Conservation (phyloP, 2,888 invertebrate genomes). For the Auanema sp. region DNA sequence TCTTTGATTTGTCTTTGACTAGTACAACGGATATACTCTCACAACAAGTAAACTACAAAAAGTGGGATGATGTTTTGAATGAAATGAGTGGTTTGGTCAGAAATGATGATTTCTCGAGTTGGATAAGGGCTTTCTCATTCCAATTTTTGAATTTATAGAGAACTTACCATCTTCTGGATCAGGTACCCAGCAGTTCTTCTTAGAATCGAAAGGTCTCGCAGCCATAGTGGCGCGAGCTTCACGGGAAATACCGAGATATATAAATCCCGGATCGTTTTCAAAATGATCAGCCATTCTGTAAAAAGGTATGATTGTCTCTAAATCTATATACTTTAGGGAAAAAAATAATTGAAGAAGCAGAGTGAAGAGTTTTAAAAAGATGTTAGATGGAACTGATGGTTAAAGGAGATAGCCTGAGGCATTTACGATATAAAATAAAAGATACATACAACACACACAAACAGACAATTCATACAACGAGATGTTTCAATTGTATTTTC, state of each 20-base stretch:
- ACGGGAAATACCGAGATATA: slow-evolving; percentile 48
- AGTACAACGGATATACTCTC: no score
- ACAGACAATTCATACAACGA: no score
- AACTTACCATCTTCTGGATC: slow-evolving; percentile 83
- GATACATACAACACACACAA: neutral
- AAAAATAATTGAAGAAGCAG: neutral
- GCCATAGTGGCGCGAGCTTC: slow-evolving; percentile 48
- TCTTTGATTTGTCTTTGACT: no score
- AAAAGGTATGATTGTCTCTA: neutral
- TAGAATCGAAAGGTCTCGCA: slow-evolving; percentile 76
- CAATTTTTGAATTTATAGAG: no score
- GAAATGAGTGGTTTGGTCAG: no score
- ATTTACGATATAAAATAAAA: neutral
- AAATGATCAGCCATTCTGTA: slow-evolving; percentile 30
- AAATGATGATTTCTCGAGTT: no score
- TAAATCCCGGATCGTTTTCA: slow-evolving; percentile 59
- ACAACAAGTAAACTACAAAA: no score
- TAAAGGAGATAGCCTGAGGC: neutral
- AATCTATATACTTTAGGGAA: neutral
- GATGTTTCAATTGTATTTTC: no score
- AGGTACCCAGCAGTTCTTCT: slow-evolving; percentile 99
- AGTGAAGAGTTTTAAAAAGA: neutral
- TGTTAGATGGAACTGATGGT: no score
- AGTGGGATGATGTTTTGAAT: no score
- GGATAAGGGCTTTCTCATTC: no score